Conservation (phyloP, 2,888 invertebrate species). For the Drosophila histrio region DNA sequence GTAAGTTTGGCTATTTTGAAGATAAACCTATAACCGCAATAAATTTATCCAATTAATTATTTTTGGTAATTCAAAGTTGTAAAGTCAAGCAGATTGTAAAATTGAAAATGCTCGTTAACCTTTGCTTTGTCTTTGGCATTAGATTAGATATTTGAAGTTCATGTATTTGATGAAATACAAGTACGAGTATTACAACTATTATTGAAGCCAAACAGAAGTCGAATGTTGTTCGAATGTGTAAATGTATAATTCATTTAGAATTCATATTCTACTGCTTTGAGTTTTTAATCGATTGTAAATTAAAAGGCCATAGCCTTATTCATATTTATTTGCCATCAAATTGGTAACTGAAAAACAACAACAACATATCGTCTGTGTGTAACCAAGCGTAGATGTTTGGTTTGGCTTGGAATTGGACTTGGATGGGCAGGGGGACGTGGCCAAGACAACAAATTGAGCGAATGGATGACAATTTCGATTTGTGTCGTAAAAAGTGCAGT, state of each 20-base stretch:
- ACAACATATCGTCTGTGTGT: slow-evolving; percentile 64
- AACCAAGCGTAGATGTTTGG: slow-evolving; percentile 59
- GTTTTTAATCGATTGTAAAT: neutral
- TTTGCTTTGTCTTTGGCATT: neutral
- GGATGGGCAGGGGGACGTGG: slow-evolving; percentile 19
- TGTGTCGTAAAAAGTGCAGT: slow-evolving; percentile 77
- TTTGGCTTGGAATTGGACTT: neutral
- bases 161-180: neutral
- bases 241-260: too few species aligned
- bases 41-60: neutral
- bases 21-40: neutral
- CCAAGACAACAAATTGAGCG: slow-evolving; percentile 81
- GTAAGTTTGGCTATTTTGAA: neutral
- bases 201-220: too few species aligned
- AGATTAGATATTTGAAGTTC: neutral
- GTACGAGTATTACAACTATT: too few species aligned
- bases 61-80: neutral
- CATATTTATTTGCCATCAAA: slow-evolving; percentile 36
- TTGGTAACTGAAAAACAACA: slow-evolving; percentile 43
- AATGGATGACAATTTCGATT: slow-evolving; percentile 82
- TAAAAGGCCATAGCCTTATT: neutral
- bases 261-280: neutral
- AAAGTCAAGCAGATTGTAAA: neutral
- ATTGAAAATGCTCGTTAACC: neutral
- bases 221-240: too few species aligned